Base-by-base conservation (phyloP, 2,113 vertebrate species). In the Cyanocitta stelleri region DNA sequence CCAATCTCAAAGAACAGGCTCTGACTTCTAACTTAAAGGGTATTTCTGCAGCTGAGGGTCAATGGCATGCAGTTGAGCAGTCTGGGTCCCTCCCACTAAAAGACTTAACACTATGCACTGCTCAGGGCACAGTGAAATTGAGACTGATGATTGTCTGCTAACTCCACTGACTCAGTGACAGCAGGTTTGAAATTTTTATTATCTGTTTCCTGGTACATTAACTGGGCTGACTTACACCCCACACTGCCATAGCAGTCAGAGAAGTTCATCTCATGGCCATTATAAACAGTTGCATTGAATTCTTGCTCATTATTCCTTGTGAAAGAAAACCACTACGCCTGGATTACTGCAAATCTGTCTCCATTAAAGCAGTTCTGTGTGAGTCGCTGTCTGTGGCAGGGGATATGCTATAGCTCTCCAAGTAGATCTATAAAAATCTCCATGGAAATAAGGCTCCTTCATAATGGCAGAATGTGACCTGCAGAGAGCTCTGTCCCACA, bases 131-230 rank as follows among this genome's bases (percentile, higher is more conserved):
- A 41, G 35, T 52, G 71, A 67, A 85, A 92, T 48, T 72, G 92
- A 89, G 66, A 83, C 71, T 30, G 24, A 87, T 89, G 51, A 62
- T 35, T 21, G 18, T 16, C 84, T 83, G 54, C 67, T 91, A 91
- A 85, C 49, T 83, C 41, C 66, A 85, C 43, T 46, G 71, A 49
- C 37, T 69, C 78, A 67, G 32, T 69, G 82, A 79, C 71, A 68
- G 71, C 7, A 0, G 54, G 63, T 54, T 56, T 85, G 66, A 87
- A 92, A 87, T 73, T 68, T 85, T 92, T 85, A 91, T 92, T 84
- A 51, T 75, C 89, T 91, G 56, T 56, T 93, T 97, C 80, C 78
- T 87, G 85, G 77, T 62, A 85, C 41, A 67, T 85, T 95, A 96
- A 87, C 73, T 67, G 39, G 43, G 37, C 62, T 79, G 71, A 87